Conservation (phyloP, 1,140 invertebrate genomes). For the Hermetia illucens region DNA sequence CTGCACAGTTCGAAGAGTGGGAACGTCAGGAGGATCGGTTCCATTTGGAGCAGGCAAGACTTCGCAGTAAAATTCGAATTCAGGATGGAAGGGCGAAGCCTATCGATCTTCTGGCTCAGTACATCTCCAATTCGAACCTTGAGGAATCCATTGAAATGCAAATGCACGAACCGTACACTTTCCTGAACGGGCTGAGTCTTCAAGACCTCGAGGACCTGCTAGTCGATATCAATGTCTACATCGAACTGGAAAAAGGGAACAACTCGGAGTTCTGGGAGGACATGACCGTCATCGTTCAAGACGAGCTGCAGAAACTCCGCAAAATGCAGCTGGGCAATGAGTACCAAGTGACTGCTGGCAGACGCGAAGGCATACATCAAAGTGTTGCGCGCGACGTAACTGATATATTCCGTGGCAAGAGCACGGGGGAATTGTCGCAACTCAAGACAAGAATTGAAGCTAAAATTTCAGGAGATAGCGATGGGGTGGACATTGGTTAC, state of each 20-base stretch:
- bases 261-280: constrained; percentile 96
- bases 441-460: constrained; percentile 76
- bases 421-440: constrained; percentile 66
- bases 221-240: constrained; percentile 92
- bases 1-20: constrained; percentile 90
- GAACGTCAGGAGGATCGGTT: constrained; percentile 89
- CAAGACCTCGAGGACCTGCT: constrained; percentile 94
- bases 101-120: constrained; percentile 94
- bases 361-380: constrained; percentile 86
- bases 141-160: constrained; percentile 94
- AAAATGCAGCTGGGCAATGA: constrained; percentile 51
- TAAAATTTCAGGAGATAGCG: constrained; percentile 70
- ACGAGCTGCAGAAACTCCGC: constrained; percentile 80
- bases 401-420: constrained; percentile 81
- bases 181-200: constrained; percentile 80
- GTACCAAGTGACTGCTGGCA: constrained; percentile 46
- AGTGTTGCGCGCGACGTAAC: constrained; percentile 84
- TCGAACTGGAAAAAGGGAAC: constrained; percentile 68
- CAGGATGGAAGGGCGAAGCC: constrained; percentile 94
- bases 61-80: constrained; percentile 87
- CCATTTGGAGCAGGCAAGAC: constrained; percentile 75
- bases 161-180: constrained; percentile 96
- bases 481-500: constrained; percentile 92
- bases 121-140: constrained; percentile 85
- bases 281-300: constrained; percentile 89